These are phyloP conservation scores for Osedax frankpressi DNA, from an alignment of 2,888 invertebrate genomes.

Conservation along the genomic window DNA sequence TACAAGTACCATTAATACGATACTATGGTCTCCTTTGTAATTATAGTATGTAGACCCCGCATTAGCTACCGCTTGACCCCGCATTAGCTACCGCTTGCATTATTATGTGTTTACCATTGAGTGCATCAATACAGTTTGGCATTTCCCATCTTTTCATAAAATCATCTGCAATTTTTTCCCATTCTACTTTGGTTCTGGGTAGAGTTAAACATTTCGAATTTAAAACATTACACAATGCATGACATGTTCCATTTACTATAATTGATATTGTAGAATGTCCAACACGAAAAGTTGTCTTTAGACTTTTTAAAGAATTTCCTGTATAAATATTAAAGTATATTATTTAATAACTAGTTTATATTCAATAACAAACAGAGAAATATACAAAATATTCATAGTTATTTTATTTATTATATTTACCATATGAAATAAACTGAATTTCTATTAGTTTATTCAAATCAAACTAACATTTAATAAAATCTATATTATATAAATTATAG, in stretches of 20 bases:
- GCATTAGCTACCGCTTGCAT: background rate
- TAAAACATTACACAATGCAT: background rate
- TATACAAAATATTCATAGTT: background rate
- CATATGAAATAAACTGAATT: no score
- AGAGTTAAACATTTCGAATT: background rate
- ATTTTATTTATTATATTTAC: background rate
- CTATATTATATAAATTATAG: background rate
- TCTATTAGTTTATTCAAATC: no score
- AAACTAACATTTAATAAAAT: background rate
- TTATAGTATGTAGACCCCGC: conserved; percentile 16
- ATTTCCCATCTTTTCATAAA: conserved; percentile 19
- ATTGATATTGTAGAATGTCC: background rate
- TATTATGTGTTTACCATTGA: conserved; percentile 20
- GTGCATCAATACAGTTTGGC: conserved; percentile 21
- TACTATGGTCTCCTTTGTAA: conserved; percentile 14
- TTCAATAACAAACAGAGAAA: background rate
- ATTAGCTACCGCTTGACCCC: background rate
- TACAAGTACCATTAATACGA: conserved; percentile 22
- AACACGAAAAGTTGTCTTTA: background rate
- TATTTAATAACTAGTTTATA: background rate
- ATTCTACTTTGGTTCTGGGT: conserved; percentile 2
- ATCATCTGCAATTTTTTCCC: conserved; percentile 16
- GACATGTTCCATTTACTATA: background rate
- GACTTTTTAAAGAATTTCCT: background rate
- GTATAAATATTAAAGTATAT: background rate